Percentiles rank a stretch among this genome's conserved stretches.
Conservation (phyloP, 2,113 vertebrate species). For the Phyllostomus hastatus region DNA sequence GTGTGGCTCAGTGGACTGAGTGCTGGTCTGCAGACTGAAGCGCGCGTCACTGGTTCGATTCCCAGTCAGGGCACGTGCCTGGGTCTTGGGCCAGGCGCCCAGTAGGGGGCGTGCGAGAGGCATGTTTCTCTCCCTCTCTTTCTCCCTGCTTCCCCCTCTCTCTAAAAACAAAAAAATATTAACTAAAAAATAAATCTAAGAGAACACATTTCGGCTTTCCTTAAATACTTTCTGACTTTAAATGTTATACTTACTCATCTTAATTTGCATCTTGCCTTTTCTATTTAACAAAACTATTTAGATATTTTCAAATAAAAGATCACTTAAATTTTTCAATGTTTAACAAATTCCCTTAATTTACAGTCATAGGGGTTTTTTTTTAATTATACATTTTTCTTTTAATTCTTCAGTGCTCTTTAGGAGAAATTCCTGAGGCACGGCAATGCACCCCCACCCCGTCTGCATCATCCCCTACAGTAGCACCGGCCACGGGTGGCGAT, state of each 20-base stretch:
- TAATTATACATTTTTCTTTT: background rate
- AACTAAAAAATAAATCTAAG: too few species aligned
- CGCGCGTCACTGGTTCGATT: too few species aligned
- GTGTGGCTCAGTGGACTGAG: too few species aligned
- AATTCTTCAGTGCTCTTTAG: background rate
- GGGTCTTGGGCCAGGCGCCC: too few species aligned
- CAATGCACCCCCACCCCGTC: background rate
- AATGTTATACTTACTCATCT: background rate
- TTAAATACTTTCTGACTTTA: background rate
- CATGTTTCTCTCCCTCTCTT: too few species aligned
- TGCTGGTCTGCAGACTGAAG: too few species aligned
- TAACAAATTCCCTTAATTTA: background rate
- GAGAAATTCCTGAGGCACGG: background rate
- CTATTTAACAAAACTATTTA: background rate
- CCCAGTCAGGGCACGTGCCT: too few species aligned
- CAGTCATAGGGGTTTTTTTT: background rate
- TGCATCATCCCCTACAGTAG: fast-evolving
- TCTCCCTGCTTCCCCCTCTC: too few species aligned
- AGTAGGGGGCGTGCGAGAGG: too few species aligned
- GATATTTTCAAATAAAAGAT: background rate
- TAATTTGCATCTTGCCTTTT: background rate
- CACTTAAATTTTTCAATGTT: background rate
- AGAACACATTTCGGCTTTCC: background rate
- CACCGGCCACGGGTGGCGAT: background rate
- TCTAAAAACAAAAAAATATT: too few species aligned